Evolutionary conservation across 2,113 vertebrate species (phyloP), one percentile per base, ranked within the genome.

Genomic region (Pantherophis guttatus): DNA sequence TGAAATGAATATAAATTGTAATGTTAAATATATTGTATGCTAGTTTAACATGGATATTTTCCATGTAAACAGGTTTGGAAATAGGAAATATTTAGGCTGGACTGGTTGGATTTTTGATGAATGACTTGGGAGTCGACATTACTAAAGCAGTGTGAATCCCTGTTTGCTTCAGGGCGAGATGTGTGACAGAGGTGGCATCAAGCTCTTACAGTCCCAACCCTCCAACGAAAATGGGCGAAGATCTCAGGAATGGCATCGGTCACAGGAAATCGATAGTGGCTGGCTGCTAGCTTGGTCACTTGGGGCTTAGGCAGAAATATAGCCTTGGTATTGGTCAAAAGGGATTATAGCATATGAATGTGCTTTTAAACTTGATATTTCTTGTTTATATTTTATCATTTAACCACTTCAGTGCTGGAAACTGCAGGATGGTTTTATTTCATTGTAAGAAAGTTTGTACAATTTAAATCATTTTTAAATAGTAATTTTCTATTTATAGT

Each of bases 121-220:
- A 98, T 98, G 98, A 98, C 98, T 98, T 99, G 98, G 98, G 98
- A 99, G 97, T 99, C 99, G 98, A 98, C 99, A 98, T 99, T 99
- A 99, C 99, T 99, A 99, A 98, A 99, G 99, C 99, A 99, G 99
- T 99, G 99, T 99, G 98, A 99, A 99, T 99, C 99, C 99, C 99
- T 99, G 99, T 99, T 99, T 99, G 99, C 99, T 99, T 99, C 99
- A 99, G 99, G 99, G 99, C 99, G 98, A 99, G 99, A 99, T 99
- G 99, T 99, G 99, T 99, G 99, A 99, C 99, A 99, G 98, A 99
- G 99, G 99, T 99, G 99, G 98, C 99, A 99, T 99, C 99, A 98
- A 99, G 98, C 99, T 99, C 99, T 99, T 99, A 99, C 99, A 98
- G 98, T 99, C 98, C 98, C 97, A 98, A 98, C 98, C 96, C 98